phyloP scores from a whole-genome alignment of 92 coral and sea anemone genomes.

The Anthopleura xanthogrammica region DNA sequence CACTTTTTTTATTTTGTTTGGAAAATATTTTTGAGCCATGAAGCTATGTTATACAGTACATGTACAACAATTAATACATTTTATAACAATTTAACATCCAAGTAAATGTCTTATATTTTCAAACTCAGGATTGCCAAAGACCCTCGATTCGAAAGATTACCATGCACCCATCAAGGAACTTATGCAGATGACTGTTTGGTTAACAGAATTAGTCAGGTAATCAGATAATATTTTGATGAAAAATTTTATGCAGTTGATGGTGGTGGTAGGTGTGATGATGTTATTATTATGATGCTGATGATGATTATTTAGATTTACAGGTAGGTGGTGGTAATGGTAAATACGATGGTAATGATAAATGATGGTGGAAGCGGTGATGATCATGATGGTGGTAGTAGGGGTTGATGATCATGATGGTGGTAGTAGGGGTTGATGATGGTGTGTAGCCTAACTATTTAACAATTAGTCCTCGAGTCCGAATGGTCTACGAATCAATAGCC shows the following conservation, averaged over 20 bases:
- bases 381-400: neutral
- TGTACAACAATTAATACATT: no score
- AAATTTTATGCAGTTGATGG: neutral
- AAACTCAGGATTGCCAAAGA: conserved; percentile 86
- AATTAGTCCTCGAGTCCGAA: no score
- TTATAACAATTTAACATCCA: no score
- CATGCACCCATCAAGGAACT: conserved; percentile 96
- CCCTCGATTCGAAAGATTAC: conserved; percentile 88
- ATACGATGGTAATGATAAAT: neutral
- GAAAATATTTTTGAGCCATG: no score
- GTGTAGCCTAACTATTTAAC: no score
- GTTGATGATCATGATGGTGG: no score
- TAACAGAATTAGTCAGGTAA: conserved; percentile 94
- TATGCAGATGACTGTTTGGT: conserved; percentile 98
- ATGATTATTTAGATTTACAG: neutral
- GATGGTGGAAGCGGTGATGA: neutral
- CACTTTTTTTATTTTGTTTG: no score
- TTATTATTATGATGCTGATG: neutral
- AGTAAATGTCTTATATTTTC: neutral
- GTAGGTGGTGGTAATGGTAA: neutral
- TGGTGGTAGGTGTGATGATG: neutral
- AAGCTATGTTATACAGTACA: no score
- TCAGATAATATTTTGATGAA: neutral
- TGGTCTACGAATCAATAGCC: no score
- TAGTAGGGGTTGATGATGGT: no score